phyloP scores from a whole-genome alignment of 2,797 vertebrate genomes.

The Cetoscarus ocellatus region DNA sequence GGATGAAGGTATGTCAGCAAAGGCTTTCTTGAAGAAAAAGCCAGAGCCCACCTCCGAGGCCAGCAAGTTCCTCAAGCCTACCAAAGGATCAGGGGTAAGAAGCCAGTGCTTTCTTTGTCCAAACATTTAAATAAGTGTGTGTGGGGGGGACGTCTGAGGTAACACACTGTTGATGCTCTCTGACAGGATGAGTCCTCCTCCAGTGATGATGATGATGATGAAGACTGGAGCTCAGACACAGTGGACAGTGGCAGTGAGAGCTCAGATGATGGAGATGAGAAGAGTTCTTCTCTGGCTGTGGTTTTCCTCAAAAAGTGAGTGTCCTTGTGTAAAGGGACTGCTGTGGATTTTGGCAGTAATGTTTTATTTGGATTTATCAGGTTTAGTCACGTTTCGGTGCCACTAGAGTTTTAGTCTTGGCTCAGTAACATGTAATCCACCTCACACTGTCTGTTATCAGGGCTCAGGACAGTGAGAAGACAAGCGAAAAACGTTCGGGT shows the following conservation, averaged over 20 bases:
- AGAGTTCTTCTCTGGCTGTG: slow-evolving; percentile 84
- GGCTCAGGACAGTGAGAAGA: slow-evolving; percentile 80
- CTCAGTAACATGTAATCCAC: neutral
- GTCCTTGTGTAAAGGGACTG: neutral
- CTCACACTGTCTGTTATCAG: slow-evolving; percentile 35
- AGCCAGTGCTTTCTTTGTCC: accelerated
- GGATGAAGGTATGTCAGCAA: slow-evolving; percentile 80
- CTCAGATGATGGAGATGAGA: slow-evolving; percentile 87
- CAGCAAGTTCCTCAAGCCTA: slow-evolving; percentile 86
- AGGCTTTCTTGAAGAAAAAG: slow-evolving; percentile 91
- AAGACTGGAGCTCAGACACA: slow-evolving; percentile 88
- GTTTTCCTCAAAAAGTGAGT: slow-evolving; percentile 93
- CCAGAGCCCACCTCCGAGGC: slow-evolving; percentile 82
- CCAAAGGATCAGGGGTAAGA: slow-evolving; percentile 87
- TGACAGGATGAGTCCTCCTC: slow-evolving; percentile 86
- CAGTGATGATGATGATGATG: slow-evolving; percentile 88
- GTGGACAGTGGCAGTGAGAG: slow-evolving; percentile 88
- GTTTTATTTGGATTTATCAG: no score
- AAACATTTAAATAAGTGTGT: no score
- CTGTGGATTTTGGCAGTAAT: no score
- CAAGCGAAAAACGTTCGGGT: slow-evolving; percentile 78
- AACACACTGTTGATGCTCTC: neutral
- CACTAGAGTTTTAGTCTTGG: no score
- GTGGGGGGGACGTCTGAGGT: neutral
- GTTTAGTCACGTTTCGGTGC: no score